Conservation (phyloP, 2,888 invertebrate genomes). For the Phyllotreta striolata region DNA sequence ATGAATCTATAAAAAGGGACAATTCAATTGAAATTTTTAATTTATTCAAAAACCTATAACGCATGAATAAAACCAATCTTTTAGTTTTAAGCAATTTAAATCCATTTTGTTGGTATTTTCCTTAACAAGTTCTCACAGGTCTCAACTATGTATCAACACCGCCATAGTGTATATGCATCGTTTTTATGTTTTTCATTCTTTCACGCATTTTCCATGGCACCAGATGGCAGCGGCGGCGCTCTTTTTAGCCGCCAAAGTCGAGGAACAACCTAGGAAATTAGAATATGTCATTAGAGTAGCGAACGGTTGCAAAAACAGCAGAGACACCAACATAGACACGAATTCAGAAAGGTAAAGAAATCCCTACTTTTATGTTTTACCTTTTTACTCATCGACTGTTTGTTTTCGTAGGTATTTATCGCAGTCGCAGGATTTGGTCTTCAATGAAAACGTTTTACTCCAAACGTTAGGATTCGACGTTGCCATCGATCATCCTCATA, state of each 20-base stretch:
- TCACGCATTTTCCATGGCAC: conserved; percentile 93
- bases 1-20: no score
- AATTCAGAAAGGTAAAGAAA: conserved; percentile 75
- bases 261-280: conserved; percentile 97
- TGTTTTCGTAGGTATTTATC: conserved; percentile 64
- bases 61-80: no score
- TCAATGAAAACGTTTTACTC: conserved; percentile 95
- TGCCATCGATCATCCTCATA: conserved; percentile 97
- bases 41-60: conserved; percentile 7
- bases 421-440: conserved; percentile 92
- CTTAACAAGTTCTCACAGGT: conserved; percentile 64
- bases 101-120: conserved; percentile 44
- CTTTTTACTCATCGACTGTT: background rate
- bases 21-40: no score
- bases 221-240: conserved; percentile 93
- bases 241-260: conserved; percentile 97
- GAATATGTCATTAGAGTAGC: conserved; percentile 96
- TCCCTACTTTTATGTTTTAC: conserved; percentile 2
- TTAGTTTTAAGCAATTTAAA: background rate
- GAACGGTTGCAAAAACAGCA: conserved; percentile 83
- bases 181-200: conserved; percentile 98
- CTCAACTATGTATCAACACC: conserved; percentile 97
- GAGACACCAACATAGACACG: conserved; percentile 70
- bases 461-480: conserved; percentile 99
- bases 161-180: conserved; percentile 99